A percentile compares a stretch with the other conserved stretches of the same genome.
Conservation (phyloP, 2,888 invertebrate genomes). For the Platycheirus rosarum region DNA sequence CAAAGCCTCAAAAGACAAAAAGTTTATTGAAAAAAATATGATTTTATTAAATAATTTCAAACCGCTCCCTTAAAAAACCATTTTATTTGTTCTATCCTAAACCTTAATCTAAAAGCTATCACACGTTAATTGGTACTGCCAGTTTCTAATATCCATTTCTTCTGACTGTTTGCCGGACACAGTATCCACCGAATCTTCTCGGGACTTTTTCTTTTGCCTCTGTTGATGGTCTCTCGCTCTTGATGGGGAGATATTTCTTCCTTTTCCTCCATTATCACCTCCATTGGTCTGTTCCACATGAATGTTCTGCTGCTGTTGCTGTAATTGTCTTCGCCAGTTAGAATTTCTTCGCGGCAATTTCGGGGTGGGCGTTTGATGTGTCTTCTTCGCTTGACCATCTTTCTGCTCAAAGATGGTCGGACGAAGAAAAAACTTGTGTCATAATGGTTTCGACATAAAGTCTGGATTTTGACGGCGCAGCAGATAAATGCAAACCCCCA, state of each 20-base stretch:
- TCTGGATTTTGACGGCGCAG: constrained; percentile 78
- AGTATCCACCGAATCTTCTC: constrained; percentile 77
- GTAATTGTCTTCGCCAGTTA: constrained; percentile 72
- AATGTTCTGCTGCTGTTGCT: constrained; percentile 66
- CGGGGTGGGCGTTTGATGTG: constrained; percentile 65
- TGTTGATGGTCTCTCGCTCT: constrained; percentile 73
- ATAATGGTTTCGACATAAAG: constrained; percentile 77
- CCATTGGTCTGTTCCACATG: constrained; percentile 41
- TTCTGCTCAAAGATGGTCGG: constrained; percentile 78
- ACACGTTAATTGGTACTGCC: constrained; percentile 83
- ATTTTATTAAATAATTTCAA: constrained; percentile 1
- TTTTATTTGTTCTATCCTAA: neutral
- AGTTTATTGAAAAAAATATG: too few species aligned
- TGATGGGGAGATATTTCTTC: constrained; percentile 35
- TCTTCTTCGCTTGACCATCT: constrained; percentile 66
- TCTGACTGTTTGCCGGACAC: constrained; percentile 78
- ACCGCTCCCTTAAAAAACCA: neutral
- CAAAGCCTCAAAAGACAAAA: too few species aligned
- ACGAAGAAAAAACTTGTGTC: constrained; percentile 82
- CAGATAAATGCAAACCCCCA: constrained; percentile 81
- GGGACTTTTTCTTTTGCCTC: constrained; percentile 51
- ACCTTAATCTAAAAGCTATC: constrained; percentile 79
- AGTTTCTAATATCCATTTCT: constrained; percentile 81
- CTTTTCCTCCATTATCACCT: constrained; percentile 31
- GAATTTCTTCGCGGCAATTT: constrained; percentile 74